Evolutionary conservation across 1,140 invertebrate species (phyloP), one percentile per base, ranked within the genome.

Genomic region (Trichogramma pretiosum): DNA sequence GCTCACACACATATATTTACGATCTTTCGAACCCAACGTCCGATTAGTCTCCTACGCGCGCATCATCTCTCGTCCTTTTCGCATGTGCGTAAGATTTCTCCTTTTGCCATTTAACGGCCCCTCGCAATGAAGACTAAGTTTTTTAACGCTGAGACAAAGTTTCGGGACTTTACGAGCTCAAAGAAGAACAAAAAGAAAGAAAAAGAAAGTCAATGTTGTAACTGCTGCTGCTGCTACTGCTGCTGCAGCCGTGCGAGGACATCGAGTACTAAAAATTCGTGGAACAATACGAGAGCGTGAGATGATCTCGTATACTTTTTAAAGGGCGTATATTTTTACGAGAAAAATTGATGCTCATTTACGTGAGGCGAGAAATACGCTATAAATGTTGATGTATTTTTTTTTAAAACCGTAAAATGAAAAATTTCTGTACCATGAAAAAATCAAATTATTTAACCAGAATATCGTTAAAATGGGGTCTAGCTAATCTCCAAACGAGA

Each of bases 1-100:
- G 57, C 59, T 58, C 61, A 53, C 61, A 56, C 54, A n/a, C n/a
- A n/a, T n/a, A 57, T 68, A 69, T 72, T 70, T 69, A 70, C 67
- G 65, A 70, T 45, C 54, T 47, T 60, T 60, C 58, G 55, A 61
- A 53, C 42, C 24, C 26, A 22, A 18, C 33, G 17, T 8, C 11
- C 35, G 38, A n/a, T 22, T 39, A 22, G 8, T 7, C 30, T 22
- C 19, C 3, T 17, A 48, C 16, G 22, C 24, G 11, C n/a, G 21
- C 17, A 13, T 41, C 9, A 22, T 1, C 23, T 16, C 22, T 16
- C 38, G 5, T 28, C 39, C 37, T 3, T 22, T 5, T 39, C 3
- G 8, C 5, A 28, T 7, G 24, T 11, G 5, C 5, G 11, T 5
- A 5, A 5, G 24, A 28, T 5, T 11, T 28, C 46, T 46, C 55